Evolutionary conservation across 2,888 invertebrate species (phyloP).

Genomic region (Apotomis betuletana): DNA sequence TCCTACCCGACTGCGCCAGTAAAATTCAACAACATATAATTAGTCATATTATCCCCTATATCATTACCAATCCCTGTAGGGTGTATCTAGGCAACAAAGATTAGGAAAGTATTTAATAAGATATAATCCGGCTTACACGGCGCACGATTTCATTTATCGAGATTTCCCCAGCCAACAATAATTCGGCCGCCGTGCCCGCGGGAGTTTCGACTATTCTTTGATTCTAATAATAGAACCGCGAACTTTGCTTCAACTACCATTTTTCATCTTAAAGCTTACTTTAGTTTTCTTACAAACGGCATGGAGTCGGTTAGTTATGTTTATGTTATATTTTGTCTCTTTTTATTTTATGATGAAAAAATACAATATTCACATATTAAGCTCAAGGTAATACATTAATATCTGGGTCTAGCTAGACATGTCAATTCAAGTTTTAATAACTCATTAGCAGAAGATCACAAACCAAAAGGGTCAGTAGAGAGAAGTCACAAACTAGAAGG

Average conservation of each 20-base stretch:
- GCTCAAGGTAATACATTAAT: too few species aligned
- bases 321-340: too few species aligned
- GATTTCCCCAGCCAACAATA: constrained; percentile 50
- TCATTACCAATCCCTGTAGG: background rate
- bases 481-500: too few species aligned
- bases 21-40: background rate
- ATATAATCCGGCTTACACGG: constrained; percentile 8
- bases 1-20: too few species aligned
- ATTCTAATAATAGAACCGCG: constrained; percentile 32
- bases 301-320: too few species aligned
- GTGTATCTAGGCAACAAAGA: constrained; percentile 26
- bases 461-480: too few species aligned
- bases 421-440: too few species aligned
- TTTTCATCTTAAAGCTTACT: constrained; percentile 19
- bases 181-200: constrained; percentile 31
- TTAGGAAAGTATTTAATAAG: constrained; percentile 39
- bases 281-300: background rate
- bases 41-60: background rate
- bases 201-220: constrained; percentile 29
- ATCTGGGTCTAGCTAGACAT: too few species aligned
- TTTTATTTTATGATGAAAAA: background rate
- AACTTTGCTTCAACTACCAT: constrained; percentile 22
- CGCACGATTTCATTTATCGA: constrained; percentile 42
- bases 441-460: too few species aligned
- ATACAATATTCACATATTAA: too few species aligned